Conservation (phyloP, 2,797 vertebrate species). For the Picus viridis region DNA sequence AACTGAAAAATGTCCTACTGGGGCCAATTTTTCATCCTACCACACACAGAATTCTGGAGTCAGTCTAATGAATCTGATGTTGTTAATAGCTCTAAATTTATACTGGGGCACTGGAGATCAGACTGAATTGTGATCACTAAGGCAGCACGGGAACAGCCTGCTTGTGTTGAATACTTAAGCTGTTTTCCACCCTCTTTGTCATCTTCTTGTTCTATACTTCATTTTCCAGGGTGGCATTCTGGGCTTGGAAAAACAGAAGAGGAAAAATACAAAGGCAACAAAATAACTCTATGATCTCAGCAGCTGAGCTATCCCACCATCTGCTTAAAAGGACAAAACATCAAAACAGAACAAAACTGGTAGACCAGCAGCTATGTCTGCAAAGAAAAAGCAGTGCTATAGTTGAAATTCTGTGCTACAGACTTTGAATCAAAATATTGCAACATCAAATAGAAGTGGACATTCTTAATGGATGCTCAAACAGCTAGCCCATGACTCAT, state of each 20-base stretch:
- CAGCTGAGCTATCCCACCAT: conserved; percentile 64
- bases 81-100: conserved; percentile 3
- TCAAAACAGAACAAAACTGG: conserved; percentile 35
- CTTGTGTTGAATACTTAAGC: conserved; percentile 29
- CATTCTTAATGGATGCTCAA: conserved; percentile 56
- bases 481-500: conserved; percentile 34
- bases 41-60: not conserved
- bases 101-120: not conserved
- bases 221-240: conserved; percentile 53
- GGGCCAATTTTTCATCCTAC: not conserved
- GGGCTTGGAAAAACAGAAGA: conserved; percentile 57
- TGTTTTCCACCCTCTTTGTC: conserved; percentile 26
- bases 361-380: conserved; percentile 44
- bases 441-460: conserved; percentile 39
- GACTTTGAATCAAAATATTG: conserved; percentile 72
- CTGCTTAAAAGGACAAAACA: conserved; percentile 65
- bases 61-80: not conserved
- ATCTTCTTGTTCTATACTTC: conserved; percentile 13
- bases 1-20: conserved; percentile 41
- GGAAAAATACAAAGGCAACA: conserved; percentile 36
- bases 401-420: conserved; percentile 56
- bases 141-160: not conserved
- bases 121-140: not conserved
- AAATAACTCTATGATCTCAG: conserved; percentile 62
- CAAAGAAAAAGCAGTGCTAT: conserved; percentile 57